Evolutionary conservation across 1,140 invertebrate genomes (phyloP), one percentile per base, ranked within the genome.

Genomic region (Platorchestia sp.): DNA sequence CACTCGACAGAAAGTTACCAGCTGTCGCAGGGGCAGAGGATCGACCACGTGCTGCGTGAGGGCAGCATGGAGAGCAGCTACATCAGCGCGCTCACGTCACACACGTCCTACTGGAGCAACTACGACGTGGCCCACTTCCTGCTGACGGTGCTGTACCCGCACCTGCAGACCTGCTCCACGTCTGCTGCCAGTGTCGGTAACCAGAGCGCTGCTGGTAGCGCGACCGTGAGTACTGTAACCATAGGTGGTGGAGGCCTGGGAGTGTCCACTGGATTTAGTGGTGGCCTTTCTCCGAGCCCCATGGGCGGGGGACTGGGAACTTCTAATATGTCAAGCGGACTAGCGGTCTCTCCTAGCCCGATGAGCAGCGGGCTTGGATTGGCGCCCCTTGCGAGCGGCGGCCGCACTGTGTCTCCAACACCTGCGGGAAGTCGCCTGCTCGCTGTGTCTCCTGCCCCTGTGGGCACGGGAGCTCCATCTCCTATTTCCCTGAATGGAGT

Each of bases 91-190:
- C 97, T 98, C 44, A 98, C 98, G 91, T 98, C 98, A 1, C 98
- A 98, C 96, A 98, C 98, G 0, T 97, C 97, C 36, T 98, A 98
- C 97, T 98, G 98, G 98, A 97, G 97, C 96, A 98, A 98, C 96
- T 97, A 97, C 51, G 98, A 98, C 96, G 97, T 98, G 14, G 98
- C 98, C 14, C 98, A 98, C 97, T 98, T 98, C 97, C 97, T 98
- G 95, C 97, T 98, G 45, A 98, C 97, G 42, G 97, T 98, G 96
- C 97, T 98, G 0, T 98, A 98, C 96, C 98, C 98, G 40, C 97
- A 97, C 93, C 96, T 98, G 95, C 97, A 96, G 86, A 95, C 96
- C n/a, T 90, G 95, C 90, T 95, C 96, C 86, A 86, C 95, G 0
- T 59, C 95, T 40, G 47, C 22, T 40, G 43, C 22, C 7, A 44